Percentiles rank a stretch among this genome's conserved stretches.
These are phyloP conservation scores for Hyperoodon ampullatus DNA, from an alignment of 2,113 vertebrate genomes.

Conservation along the genomic window DNA sequence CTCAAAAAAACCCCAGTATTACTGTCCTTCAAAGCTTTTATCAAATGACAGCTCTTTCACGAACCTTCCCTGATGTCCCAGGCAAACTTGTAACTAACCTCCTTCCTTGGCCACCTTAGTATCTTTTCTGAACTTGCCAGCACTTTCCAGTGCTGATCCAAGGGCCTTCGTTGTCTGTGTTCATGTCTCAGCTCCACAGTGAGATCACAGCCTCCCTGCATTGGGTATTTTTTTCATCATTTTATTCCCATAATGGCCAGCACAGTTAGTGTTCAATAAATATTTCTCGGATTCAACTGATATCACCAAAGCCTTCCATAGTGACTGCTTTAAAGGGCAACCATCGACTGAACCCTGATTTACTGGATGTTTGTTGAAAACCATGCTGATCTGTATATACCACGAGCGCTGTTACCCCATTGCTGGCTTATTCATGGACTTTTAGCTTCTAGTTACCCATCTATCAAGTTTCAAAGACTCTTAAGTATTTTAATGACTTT, in stretches of 20 bases:
- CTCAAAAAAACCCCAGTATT: background rate
- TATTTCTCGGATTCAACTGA: background rate
- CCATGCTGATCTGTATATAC: background rate
- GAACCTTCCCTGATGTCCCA: background rate
- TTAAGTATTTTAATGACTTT: background rate
- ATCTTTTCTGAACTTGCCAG: background rate
- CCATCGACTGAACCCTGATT: background rate
- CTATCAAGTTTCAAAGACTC: background rate
- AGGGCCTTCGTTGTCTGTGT: background rate
- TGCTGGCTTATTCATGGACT: background rate
- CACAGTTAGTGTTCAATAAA: background rate
- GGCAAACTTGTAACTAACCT: background rate
- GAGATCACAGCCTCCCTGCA: background rate
- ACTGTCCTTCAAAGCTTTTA: background rate
- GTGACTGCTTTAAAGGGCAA: background rate
- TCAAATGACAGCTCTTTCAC: background rate
- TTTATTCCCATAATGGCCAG: background rate
- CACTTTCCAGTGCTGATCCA: background rate
- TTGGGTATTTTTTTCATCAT: background rate
- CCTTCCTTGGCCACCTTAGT: background rate
- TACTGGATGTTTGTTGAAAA: background rate
- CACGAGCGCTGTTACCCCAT: accelerated
- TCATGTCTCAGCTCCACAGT: background rate
- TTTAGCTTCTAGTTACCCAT: background rate
- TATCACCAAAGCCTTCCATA: background rate